Percentiles rank a stretch among this genome's conserved stretches.
phyloP scores from a whole-genome alignment of 2,888 invertebrate genomes.

The Phaonia tiefii region DNA sequence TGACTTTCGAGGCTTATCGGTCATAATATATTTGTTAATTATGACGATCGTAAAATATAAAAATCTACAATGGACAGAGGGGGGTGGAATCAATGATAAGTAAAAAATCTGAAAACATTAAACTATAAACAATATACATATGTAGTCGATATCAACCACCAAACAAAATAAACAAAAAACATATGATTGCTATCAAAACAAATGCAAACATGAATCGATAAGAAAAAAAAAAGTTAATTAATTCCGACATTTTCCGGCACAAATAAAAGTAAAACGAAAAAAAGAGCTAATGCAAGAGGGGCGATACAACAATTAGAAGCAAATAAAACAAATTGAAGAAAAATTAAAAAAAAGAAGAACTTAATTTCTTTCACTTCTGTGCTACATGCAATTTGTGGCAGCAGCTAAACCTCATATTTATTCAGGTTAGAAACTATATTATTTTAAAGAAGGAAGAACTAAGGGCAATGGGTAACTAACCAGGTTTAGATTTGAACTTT shows the following conservation, averaged over 20 bases:
- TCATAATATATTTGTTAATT: neutral
- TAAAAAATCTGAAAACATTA: slow-evolving; percentile 6
- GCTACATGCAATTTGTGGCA: no score
- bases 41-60: no score
- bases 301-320: slow-evolving; percentile 3
- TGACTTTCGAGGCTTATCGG: neutral
- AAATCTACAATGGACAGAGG: neutral
- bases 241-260: neutral
- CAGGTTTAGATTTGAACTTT: no score
- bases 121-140: slow-evolving; percentile 15
- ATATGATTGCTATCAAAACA: neutral
- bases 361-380: no score
- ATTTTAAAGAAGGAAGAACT: no score
- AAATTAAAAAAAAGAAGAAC: slow-evolving; percentile 14
- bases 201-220: neutral
- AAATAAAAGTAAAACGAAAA: neutral
- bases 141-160: neutral
- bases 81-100: neutral
- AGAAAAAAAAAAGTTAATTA: slow-evolving; percentile 10
- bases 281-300: neutral
- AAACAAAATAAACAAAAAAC: neutral
- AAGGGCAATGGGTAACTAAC: no score
- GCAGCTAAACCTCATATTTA: no score
- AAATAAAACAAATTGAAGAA: slow-evolving; percentile 6
- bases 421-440: no score